These are phyloP conservation scores for Paracanthobrama guichenoti DNA, from an alignment of 2,113 vertebrate genomes.

Conservation along the genomic window DNA sequence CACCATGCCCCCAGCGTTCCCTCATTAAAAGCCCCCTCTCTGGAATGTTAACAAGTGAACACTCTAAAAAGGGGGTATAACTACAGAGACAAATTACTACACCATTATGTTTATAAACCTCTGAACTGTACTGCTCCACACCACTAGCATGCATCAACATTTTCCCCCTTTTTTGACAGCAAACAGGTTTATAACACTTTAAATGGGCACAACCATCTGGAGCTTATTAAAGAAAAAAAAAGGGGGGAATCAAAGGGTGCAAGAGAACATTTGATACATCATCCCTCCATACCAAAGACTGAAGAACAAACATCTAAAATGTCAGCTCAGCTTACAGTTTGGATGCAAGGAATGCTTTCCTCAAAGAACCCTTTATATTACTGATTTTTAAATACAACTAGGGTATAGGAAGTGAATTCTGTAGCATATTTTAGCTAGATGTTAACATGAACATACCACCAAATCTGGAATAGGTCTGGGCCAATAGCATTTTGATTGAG, in stretches of 20 bases:
- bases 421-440: not conserved
- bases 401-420: not conserved
- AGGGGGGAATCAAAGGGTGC: constrained; percentile 62
- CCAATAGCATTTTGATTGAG: not conserved
- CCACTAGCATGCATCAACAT: constrained; percentile 52
- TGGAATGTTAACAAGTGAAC: constrained; percentile 74
- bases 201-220: constrained; percentile 71
- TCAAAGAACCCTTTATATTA: constrained; percentile 51
- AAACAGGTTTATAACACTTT: constrained; percentile 72
- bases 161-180: constrained; percentile 8
- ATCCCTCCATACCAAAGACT: constrained; percentile 56
- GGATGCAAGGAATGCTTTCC: constrained; percentile 45
- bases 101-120: constrained; percentile 61
- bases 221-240: constrained; percentile 59
- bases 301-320: constrained; percentile 54
- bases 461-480: not conserved
- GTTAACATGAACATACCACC: not conserved
- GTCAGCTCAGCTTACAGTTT: constrained; percentile 53
- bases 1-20: constrained; percentile 36
- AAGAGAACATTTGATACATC: constrained; percentile 71
- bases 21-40: constrained; percentile 56
- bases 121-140: constrained; percentile 55
- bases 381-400: constrained; percentile 17
- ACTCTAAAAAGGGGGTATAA: constrained; percentile 58
- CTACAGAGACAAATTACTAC: constrained; percentile 67